Conservation (phyloP, 2,113 vertebrate genomes). For the Silurus asotus region DNA sequence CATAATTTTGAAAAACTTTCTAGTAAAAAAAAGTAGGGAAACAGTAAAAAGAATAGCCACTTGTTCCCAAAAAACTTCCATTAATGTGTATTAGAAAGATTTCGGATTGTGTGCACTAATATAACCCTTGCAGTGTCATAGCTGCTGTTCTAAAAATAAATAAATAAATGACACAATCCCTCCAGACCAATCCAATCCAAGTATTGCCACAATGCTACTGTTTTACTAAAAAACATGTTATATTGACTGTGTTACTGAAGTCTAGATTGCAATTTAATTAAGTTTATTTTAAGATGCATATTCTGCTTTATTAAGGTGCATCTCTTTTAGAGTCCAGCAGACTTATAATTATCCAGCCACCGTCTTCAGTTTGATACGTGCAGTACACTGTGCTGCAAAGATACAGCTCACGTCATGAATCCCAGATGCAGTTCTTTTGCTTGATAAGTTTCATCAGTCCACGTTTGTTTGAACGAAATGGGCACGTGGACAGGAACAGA, state of each 20-base stretch:
- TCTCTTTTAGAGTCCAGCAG: constrained; percentile 12
- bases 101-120: background rate
- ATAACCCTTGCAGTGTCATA: background rate
- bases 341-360: background rate
- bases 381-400: background rate
- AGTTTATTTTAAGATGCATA: constrained; percentile 8
- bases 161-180: background rate
- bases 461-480: constrained; percentile 17
- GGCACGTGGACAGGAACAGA: constrained; percentile 19
- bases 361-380: background rate
- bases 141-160: background rate
- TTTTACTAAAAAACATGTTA: background rate
- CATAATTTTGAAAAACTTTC: background rate
- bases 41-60: background rate
- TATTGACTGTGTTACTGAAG: background rate
- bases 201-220: background rate
- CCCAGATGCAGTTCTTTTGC: constrained; percentile 16
- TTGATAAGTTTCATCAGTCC: constrained; percentile 26
- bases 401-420: background rate
- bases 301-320: background rate
- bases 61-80: background rate
- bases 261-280: background rate
- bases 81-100: background rate
- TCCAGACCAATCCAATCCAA: background rate
- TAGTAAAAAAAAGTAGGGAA: background rate